Evolutionary conservation across 2,888 invertebrate species (phyloP).

Genomic region (Eugnorisma glareosa): DNA sequence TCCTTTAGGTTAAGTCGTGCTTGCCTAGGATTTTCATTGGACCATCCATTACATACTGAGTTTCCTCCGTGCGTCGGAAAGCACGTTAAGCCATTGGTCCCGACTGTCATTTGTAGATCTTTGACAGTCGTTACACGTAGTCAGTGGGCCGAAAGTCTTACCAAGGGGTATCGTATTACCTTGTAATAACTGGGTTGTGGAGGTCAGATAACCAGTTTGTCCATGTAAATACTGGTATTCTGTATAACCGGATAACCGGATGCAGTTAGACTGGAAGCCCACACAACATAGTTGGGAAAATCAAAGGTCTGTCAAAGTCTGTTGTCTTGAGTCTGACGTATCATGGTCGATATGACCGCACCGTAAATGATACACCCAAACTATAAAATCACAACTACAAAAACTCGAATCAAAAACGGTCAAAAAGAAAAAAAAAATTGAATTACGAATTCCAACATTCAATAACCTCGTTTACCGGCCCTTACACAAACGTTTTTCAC

Average conservation of each 20-base stretch:
- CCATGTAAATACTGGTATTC: neutral
- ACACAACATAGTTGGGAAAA: neutral
- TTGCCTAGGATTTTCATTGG: neutral
- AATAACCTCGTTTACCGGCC: conserved; percentile 52
- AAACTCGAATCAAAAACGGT: conserved; percentile 8
- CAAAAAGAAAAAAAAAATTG: conserved; percentile 1
- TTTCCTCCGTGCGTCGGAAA: neutral
- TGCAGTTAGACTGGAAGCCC: neutral
- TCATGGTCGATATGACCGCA: neutral
- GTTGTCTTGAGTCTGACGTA: neutral
- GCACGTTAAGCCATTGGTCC: neutral
- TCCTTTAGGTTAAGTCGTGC: neutral
- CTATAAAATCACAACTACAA: neutral
- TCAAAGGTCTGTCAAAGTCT: neutral
- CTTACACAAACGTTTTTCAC: conserved; percentile 72
- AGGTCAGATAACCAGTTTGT: neutral
- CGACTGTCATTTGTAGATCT: neutral
- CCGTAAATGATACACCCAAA: neutral
- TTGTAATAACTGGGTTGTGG: neutral
- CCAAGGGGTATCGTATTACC: neutral
- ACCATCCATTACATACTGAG: neutral
- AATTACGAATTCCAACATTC: conserved; percentile 55
- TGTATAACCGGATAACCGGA: too few species aligned
- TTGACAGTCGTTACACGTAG: neutral
- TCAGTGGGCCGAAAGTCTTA: neutral